Evolutionary conservation across 2,113 vertebrate genomes (phyloP), one percentile per base, ranked within the genome.

Genomic region (Semnornis frantzii): DNA sequence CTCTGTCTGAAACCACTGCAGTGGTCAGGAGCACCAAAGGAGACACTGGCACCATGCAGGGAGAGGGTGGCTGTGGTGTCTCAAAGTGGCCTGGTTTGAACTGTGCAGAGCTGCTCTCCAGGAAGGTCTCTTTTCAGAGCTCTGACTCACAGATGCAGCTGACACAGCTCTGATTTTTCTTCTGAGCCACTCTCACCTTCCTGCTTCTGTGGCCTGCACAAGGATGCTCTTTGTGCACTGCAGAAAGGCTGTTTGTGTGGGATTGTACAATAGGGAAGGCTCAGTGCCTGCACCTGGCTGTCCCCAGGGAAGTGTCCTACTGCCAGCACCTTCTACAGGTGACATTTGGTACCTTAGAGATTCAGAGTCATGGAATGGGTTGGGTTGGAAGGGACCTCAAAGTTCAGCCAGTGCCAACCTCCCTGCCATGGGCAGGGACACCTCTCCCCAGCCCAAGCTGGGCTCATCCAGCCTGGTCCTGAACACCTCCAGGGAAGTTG

Each of bases 141-240:
- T 19, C 37, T 30, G 39, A 12, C 74, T 77, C 23, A 5, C 33
- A 9, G 46, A 3, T 27, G 46, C 39, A 52, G 74, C 1, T 75
- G 68, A 20, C 34, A 5, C 20, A 24, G 34, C 34, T 88, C 39
- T 2, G 0, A 0, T 44, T 73, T 80, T 62, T 58, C 14, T 11
- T 15, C 18, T 34, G 25, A 5, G 20, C 65, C 8, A 0, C 75
- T 81, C 58, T 62, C 4, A 15, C 9, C 46, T 62, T 77, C 39
- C 18, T 69, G 18, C 11, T 1, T 39, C 0, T 39, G 20, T 60
- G 92, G 24, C 44, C 48, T 27, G 33, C 78, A 1, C 55, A 15
- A 57, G 37, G 54, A 44, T 5, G 7, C 42, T 70, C 33, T 73
- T 24, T 52, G 77, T 12, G 4, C 25, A 0, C 0, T 9, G 30